Base-by-base conservation (phyloP, 37 sponge, comb jelly and placozoan genomes). In the Theonella swinhoei region DNA sequence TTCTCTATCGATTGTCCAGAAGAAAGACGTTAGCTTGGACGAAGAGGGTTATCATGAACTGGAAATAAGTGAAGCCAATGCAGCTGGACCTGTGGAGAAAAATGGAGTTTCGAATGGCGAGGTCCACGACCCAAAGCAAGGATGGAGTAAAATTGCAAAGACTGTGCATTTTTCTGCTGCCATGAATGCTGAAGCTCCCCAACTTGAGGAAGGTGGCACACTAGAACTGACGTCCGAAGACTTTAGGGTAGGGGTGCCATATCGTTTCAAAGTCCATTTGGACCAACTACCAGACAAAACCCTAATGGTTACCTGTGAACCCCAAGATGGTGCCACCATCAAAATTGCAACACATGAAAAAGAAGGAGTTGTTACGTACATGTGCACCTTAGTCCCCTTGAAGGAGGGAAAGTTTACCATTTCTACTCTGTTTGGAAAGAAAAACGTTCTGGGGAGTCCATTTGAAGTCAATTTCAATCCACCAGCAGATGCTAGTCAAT, bases 401-500 rank as follows among this genome's bases (percentile, higher is more conserved):
- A 37, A 29, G 19, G 31, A 60, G 23, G 82, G 82, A 34, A 62
- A 73, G 17, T 71, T 70, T 62, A 39, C 60, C 42, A 26, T 82
- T 0, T 60, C 63, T 9, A 11, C 71, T 0, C 58, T 61, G 29
- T 72, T 29, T n/a, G 41, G 26, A 25, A 37, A 37, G 4, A 62
- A 72, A 26, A 72, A 73, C 69, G 9, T 89, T 25, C 23, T 66
- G 62, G 61, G 89, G 2, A 91, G 92, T 73, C 95, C 95, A 0
- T 88, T 82, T 70, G 70, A 85, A 38, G 86, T 81, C 42, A 33
- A 76, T 41, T 85, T 91, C 34, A 37, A 73, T 40, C 54, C 64
- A 23, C 80, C 36, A 30, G 82, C 84, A 69, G 93, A 88, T 80
- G 88, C 95, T 23, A 76, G 82, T 4, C 79, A 75, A 63, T 94